A percentile compares a stretch with the other conserved stretches of the same genome.
Evolutionary conservation across 2,797 vertebrate genomes (phyloP).

Genomic region (Sebastes hubbsi): DNA sequence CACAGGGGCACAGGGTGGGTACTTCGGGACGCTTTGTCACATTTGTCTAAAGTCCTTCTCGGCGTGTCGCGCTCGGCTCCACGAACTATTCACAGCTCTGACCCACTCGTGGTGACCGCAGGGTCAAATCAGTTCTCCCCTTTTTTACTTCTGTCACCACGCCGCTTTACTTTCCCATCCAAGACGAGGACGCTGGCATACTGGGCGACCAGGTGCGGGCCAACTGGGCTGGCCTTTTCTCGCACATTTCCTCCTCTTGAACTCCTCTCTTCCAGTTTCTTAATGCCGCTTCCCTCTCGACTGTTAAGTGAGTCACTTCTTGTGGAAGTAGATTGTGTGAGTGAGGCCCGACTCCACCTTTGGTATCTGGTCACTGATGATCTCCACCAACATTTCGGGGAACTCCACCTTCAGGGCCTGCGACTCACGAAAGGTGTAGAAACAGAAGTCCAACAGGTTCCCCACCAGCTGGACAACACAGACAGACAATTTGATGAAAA

Average conservation of each 20-base stretch:
- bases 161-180: constrained; percentile 43
- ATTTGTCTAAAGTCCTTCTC: constrained; percentile 72
- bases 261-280: constrained; percentile 46
- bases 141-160: constrained; percentile 28
- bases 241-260: constrained; percentile 26
- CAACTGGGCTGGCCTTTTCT: constrained; percentile 40
- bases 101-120: constrained; percentile 43
- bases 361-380: constrained; percentile 99
- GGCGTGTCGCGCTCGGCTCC: constrained; percentile 38
- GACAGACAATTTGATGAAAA: constrained; percentile 15
- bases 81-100: constrained; percentile 58
- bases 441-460: constrained; percentile 97
- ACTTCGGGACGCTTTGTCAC: constrained; percentile 69
- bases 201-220: constrained; percentile 47
- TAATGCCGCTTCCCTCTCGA: constrained; percentile 39
- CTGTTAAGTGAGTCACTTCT: constrained; percentile 88
- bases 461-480: constrained; percentile 88
- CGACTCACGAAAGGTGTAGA: constrained; percentile 99
- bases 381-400: constrained; percentile 99
- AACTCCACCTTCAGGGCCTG: constrained; percentile 99
- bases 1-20: constrained; percentile 5
- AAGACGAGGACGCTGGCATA: constrained; percentile 39
- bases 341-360: constrained; percentile 98
- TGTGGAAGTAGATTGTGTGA: constrained; percentile 98
- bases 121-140: constrained; percentile 44